A percentile compares a stretch with the other conserved stretches of the same genome.
These are phyloP conservation scores for Philonicus albiceps DNA, from an alignment of 2,888 invertebrate genomes.

Conservation along the genomic window DNA sequence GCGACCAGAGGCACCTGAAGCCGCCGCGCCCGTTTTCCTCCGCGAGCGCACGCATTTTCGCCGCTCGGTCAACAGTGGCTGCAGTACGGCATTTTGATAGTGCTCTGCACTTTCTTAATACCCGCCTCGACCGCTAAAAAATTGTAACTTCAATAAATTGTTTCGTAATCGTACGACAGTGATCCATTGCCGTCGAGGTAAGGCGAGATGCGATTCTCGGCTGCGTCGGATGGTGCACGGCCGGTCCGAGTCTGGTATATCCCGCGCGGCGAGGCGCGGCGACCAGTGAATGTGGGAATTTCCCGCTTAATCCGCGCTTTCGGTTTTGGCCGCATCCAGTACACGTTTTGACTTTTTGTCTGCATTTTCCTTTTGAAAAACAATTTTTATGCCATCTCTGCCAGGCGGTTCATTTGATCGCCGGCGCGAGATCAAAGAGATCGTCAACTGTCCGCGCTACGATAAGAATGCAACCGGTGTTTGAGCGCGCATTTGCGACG, in stretches of 20 bases:
- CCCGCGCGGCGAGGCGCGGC: not conserved
- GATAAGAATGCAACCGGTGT: slow-evolving; percentile 46
- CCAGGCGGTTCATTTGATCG: slow-evolving; percentile 40
- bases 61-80: not conserved
- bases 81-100: not conserved
- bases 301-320: slow-evolving; percentile 44
- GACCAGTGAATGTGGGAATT: slow-evolving; percentile 42
- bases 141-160: slow-evolving; percentile 46
- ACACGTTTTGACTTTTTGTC: slow-evolving; percentile 43
- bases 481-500: slow-evolving; percentile 36
- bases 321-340: slow-evolving; percentile 36
- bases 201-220: not conserved
- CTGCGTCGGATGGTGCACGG: not conserved
- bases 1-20: not conserved
- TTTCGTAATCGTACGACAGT: slow-evolving; percentile 43
- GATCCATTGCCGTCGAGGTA: slow-evolving; percentile 35
- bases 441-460: slow-evolving; percentile 45
- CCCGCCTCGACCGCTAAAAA: slow-evolving; percentile 34
- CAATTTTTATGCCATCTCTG: slow-evolving; percentile 30
- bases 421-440: slow-evolving; percentile 45
- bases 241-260: slow-evolving; percentile 15
- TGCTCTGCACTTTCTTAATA: slow-evolving; percentile 8
- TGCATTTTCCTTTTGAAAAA: slow-evolving; percentile 15
- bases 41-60: not conserved
- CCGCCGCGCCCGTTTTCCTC: not conserved